phyloP scores from a whole-genome alignment of 2,888 invertebrate species.

The Petrophora chlorosata region DNA sequence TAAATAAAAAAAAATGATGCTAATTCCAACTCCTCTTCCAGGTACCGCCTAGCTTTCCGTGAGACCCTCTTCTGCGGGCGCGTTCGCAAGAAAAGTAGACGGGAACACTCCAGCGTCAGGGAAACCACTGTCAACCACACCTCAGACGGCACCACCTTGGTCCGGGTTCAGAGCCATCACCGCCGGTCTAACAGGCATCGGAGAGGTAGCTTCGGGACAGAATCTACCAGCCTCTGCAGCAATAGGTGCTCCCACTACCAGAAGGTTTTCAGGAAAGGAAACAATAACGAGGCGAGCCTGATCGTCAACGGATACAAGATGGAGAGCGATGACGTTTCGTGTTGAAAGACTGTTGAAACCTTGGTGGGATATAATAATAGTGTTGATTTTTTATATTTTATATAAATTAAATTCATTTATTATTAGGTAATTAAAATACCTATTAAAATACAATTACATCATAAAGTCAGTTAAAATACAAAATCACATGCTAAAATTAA shows the following conservation, averaged over 20 bases:
- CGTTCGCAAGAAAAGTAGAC: constrained; percentile 71
- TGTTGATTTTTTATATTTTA: neutral
- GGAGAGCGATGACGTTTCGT: constrained; percentile 38
- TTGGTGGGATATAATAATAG: neutral
- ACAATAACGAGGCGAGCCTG: constrained; percentile 54
- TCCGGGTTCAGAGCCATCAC: constrained; percentile 62
- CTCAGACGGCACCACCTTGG: constrained; percentile 71
- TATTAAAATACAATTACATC: no score
- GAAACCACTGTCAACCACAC: constrained; percentile 82
- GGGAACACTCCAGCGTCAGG: constrained; percentile 85
- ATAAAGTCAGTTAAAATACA: no score
- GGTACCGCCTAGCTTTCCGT: constrained; percentile 90
- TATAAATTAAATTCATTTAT: no score
- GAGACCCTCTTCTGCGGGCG: constrained; percentile 88
- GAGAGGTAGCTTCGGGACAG: constrained; percentile 56
- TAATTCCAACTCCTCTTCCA: no score
- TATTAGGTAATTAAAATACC: no score
- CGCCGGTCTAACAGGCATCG: constrained; percentile 35
- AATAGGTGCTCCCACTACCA: constrained; percentile 46
- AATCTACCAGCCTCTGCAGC: constrained; percentile 54
- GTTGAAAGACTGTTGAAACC: constrained; percentile 7
- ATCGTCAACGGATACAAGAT: constrained; percentile 41
- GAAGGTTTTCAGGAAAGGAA: constrained; percentile 45
- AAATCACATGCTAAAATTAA: no score
- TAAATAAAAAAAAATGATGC: no score